Evolutionary conservation across 2,888 invertebrate species (phyloP).

Genomic region (Hermodice carunculata): DNA sequence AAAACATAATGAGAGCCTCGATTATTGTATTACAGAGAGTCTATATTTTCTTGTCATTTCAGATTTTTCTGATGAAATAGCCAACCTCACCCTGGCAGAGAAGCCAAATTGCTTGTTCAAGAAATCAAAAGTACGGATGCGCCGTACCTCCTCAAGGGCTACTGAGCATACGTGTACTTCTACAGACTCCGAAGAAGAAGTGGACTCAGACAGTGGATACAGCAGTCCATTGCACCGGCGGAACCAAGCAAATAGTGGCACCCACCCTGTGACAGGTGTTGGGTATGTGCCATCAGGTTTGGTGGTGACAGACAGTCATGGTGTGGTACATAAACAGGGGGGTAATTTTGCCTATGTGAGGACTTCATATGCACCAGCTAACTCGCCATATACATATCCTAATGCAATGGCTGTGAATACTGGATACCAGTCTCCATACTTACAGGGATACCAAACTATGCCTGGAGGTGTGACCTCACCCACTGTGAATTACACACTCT

Average conservation of each 20-base stretch:
- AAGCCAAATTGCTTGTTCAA: slow-evolving; percentile 54
- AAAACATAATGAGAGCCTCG: background rate
- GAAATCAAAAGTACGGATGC: slow-evolving; percentile 6
- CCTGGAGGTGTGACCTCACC: too few relatives aligned
- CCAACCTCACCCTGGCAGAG: slow-evolving; percentile 57
- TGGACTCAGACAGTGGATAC: slow-evolving; percentile 64
- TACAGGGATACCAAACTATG: too few relatives aligned
- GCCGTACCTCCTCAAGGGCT: slow-evolving; percentile 14
- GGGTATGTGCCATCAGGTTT: too few relatives aligned
- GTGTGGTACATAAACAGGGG: too few relatives aligned
- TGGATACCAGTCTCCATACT: too few relatives aligned
- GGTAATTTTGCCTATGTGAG: too few relatives aligned
- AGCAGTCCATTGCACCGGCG: slow-evolving; percentile 57
- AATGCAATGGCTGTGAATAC: too few relatives aligned
- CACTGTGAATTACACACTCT: too few relatives aligned
- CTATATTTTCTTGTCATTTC: slow-evolving; percentile 36
- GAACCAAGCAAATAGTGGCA: slow-evolving; percentile 55
- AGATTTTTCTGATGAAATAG: slow-evolving; percentile 62
- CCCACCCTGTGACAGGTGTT: slow-evolving; percentile 37
- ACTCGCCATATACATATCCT: too few relatives aligned
- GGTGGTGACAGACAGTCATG: too few relatives aligned
- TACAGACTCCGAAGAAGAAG: slow-evolving; percentile 40
- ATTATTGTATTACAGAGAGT: background rate
- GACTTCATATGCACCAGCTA: too few relatives aligned
- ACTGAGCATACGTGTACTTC: slow-evolving; percentile 18